Evolutionary conservation across 2,113 vertebrate genomes (phyloP), one percentile per base, ranked within the genome.

Genomic region (Sinocyclocheilus maitianheensis): DNA sequence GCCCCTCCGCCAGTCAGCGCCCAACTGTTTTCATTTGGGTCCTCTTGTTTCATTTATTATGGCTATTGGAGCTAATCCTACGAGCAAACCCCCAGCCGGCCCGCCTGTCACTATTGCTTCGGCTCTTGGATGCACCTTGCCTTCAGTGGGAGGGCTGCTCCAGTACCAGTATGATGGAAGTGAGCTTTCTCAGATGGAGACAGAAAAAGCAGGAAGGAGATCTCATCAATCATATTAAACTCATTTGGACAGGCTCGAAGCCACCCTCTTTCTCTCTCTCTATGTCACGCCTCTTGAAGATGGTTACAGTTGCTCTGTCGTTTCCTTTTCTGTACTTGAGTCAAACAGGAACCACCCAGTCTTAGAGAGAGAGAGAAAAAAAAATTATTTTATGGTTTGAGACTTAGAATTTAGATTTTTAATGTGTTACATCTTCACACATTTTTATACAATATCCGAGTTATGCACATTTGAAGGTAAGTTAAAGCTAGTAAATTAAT

Each of bases 31-130:
- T 92, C 93, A 93, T 95, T 95, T 93, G 81, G 93, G 93, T 95
- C 94, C 92, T 93, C 90, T 86, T 90, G 90, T 96, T 95, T 93
- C 92, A 94, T 96, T 95, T 95, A 94, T 95, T 95, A 95, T 96
- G 94, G 92, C 94, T 94, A 94, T 95, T 96, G 92, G 91, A 92
- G 91, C 93, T 94, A 93, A 94, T 94, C 90, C 87, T 90, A 83
- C 92, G 81, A 91, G 88, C 89, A 89, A 89, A 90, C 87, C 87
- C 84, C 89, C 90, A 90, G 91, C 92, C 90, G 84, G 71, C 62
- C 88, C 83, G 81, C 77, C 77, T 90, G 86, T 90, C 89, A 92
- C 84, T 91, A 88, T 86, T 90, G 76, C 83, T 94, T 92, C 90
- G 87, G 87, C 87, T 84, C 74, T 86, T 26, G 48, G 26, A 80